Base-by-base conservation (phyloP, 1,140 invertebrate species). In the Pseudomyrmex gracilis region DNA sequence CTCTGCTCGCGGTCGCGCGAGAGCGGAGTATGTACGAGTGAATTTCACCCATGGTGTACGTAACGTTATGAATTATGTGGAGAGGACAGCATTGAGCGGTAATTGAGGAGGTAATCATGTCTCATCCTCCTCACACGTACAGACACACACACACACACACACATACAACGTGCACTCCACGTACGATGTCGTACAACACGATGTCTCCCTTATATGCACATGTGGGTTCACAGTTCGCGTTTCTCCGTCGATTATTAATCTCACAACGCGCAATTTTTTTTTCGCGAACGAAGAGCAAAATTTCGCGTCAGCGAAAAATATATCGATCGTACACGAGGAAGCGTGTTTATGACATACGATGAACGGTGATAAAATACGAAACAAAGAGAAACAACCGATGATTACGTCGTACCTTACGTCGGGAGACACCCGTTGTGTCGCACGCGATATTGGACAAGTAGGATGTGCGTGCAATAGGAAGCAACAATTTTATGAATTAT, bases 51-150 rank as follows among this genome's bases (percentile, higher is more conserved):
- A 51, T 73, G 84, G 86, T 88, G 57, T 86, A 88, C 83, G 77
- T 89, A 85, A 82, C 83, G 84, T 86, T 88, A 90, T 89, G 87
- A 91, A 92, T 91, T 91, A 92, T 91, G 90, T 84, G 86, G 63
- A 82, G 84, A 86, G 89, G 88, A 85, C 73, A 88, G 85, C 89
- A 93, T 93, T 91, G 91, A 92, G 87, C 87, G 84, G 89, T 92
- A 92, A 92, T 92, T 92, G 90, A 92, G 90, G 89, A 91, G 91
- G 87, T 92, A 92, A 93, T 93, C 90, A 90, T 90, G 89, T 89
- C 91, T 90, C 89, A 93, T 92, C 87, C 90, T 90, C 89, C 90
- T 84, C 85, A 88, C 86, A 92, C 89, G 34, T 34, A 34, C 34
- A 34, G 4, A 7, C 34, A 34, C 34, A 34, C 24, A 4, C 24